phyloP scores from a whole-genome alignment of 1,140 invertebrate species.

The Babylonia areolata region DNA sequence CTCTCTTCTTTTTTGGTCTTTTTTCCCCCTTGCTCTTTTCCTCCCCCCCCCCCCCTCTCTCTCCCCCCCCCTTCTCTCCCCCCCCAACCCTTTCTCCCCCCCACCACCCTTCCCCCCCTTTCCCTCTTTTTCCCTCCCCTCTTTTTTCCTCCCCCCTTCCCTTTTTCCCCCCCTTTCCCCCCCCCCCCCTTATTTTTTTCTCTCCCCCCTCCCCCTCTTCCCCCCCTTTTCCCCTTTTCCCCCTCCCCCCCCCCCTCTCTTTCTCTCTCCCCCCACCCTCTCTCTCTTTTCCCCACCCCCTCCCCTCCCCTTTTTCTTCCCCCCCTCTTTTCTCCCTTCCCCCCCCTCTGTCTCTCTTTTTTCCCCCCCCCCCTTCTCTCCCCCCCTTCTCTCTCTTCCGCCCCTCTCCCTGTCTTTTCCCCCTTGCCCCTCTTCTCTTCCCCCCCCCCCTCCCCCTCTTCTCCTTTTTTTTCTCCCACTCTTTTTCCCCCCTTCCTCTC shows the following conservation, averaged over 20 bases:
- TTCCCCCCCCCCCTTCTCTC: too few relatives aligned
- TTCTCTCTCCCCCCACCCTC: not conserved
- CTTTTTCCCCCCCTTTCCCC: not conserved
- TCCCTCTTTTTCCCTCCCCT: not conserved
- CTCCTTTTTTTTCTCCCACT: too few relatives aligned
- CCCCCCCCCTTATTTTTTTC: not conserved
- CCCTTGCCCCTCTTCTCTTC: not conserved
- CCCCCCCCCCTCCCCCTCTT: too few relatives aligned
- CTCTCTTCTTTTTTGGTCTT: not conserved
- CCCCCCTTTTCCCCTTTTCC: not conserved
- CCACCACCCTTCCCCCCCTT: too few relatives aligned
- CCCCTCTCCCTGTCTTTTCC: too few relatives aligned
- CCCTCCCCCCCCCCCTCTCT: not conserved
- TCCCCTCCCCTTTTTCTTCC: not conserved
- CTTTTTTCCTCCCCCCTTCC: not conserved
- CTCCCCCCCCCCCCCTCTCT: not conserved
- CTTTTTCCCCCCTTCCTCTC: too few relatives aligned
- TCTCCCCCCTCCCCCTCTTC: too few relatives aligned
- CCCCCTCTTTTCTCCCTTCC: not conserved
- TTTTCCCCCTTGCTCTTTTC: not conserved
- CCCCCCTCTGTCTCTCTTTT: too few relatives aligned
- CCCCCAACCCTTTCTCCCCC: too few relatives aligned
- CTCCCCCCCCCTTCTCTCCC: too few relatives aligned
- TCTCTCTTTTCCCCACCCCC: not conserved
- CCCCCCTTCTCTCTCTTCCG: too few relatives aligned